A percentile compares a stretch with the other conserved stretches of the same genome.
Conservation (phyloP, 2,113 vertebrate species). For the Climacteris rufus region DNA sequence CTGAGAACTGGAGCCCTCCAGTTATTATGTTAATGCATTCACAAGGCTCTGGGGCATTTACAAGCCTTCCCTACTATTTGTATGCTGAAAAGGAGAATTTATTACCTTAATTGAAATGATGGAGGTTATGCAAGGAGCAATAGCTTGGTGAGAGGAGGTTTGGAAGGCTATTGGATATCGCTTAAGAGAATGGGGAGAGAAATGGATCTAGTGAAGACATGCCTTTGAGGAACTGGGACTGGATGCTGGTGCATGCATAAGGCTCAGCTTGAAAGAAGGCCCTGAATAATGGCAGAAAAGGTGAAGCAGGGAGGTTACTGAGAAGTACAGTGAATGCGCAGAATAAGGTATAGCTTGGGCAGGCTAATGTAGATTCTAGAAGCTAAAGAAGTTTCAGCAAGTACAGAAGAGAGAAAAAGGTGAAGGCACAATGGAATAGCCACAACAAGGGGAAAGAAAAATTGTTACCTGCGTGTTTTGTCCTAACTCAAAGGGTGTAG, state of each 20-base stretch:
- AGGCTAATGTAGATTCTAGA: background rate
- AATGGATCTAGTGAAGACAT: background rate
- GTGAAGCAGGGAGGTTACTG: background rate
- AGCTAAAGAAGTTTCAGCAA: background rate
- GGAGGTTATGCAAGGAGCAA: background rate
- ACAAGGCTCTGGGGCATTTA: background rate
- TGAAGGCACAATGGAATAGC: background rate
- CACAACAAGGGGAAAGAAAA: background rate
- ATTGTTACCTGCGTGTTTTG: rapidly evolving
- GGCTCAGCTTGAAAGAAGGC: background rate
- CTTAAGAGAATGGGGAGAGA: background rate
- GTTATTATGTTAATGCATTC: background rate
- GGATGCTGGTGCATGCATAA: background rate
- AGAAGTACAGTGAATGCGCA: background rate
- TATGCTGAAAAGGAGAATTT: background rate
- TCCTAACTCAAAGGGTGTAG: background rate
- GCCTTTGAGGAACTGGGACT: background rate
- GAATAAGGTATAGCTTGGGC: background rate
- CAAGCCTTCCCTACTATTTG: background rate
- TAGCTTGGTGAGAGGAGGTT: constrained; percentile 4
- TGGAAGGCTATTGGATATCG: background rate
- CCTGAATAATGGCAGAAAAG: background rate
- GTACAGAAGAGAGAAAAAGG: background rate
- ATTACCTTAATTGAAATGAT: background rate
- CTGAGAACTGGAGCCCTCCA: background rate